Percentiles rank a stretch among this genome's conserved stretches.
Conservation (phyloP, 2,888 invertebrate species). For the Therioaphis trifolii region DNA sequence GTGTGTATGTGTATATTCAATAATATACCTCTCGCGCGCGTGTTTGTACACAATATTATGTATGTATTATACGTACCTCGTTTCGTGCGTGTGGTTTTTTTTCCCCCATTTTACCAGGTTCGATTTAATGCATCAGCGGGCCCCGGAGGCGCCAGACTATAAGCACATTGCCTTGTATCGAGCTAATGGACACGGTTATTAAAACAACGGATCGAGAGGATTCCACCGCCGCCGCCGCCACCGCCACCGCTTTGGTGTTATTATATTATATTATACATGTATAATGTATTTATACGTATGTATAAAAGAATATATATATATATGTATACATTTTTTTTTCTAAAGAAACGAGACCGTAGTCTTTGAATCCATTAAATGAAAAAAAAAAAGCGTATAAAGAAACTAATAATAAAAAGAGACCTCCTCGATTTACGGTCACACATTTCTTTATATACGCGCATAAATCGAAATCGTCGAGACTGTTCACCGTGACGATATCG, state of each 20-base stretch:
- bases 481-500: no score
- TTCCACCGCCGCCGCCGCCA: slow-evolving; percentile 32
- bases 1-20: neutral
- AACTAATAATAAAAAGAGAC: slow-evolving; percentile 43
- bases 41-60: neutral
- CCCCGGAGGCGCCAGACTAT: slow-evolving; percentile 64
- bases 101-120: slow-evolving; percentile 40
- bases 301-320: neutral
- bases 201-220: slow-evolving; percentile 57
- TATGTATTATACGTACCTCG: slow-evolving; percentile 9
- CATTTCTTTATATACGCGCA: neutral
- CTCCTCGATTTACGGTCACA: slow-evolving; percentile 23
- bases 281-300: neutral
- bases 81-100: slow-evolving; percentile 49
- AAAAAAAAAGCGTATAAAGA: slow-evolving; percentile 33
- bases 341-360: slow-evolving; percentile 47
- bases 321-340: no score
- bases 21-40: neutral
- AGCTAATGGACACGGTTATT: slow-evolving; percentile 64
- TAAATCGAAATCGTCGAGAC: neutral
- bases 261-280: slow-evolving; percentile 38
- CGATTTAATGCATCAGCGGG: slow-evolving; percentile 59
- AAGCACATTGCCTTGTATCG: slow-evolving; percentile 64
- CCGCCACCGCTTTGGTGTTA: slow-evolving; percentile 34
- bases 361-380: slow-evolving; percentile 54